Evolutionary conservation across 2,888 invertebrate genomes (phyloP).

Genomic region (Ernsta delagoae): DNA sequence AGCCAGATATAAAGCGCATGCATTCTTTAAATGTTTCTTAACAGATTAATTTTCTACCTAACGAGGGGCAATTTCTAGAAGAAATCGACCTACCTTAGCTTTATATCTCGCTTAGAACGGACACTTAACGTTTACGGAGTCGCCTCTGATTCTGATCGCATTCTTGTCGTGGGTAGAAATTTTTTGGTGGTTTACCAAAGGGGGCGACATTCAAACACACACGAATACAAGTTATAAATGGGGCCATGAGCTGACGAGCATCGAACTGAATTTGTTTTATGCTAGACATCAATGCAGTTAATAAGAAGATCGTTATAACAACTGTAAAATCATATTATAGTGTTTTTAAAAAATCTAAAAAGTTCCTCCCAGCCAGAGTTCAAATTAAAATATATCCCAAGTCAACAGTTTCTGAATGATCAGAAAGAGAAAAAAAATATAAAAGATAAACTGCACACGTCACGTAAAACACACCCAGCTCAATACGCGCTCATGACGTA

Average conservation of each 20-base stretch:
- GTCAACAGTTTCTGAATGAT: neutral
- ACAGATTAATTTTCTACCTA: slow-evolving; percentile 52
- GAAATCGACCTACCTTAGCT: slow-evolving; percentile 60
- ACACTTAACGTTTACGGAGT: slow-evolving; percentile 72
- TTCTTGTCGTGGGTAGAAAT: slow-evolving; percentile 48
- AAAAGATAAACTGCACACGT: slow-evolving; percentile 15
- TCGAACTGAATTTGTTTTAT: slow-evolving; percentile 24
- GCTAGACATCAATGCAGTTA: slow-evolving; percentile 13
- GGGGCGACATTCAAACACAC: slow-evolving; percentile 68
- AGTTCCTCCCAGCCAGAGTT: slow-evolving; percentile 35
- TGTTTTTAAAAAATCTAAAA: too few species aligned
- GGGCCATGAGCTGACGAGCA: slow-evolving; percentile 50
- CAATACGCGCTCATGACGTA: slow-evolving; percentile 36
- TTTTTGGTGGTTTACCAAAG: slow-evolving; percentile 43
- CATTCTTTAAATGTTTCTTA: slow-evolving; percentile 78
- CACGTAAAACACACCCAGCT: slow-evolving; percentile 20
- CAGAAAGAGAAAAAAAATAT: neutral
- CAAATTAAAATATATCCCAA: slow-evolving; percentile 16
- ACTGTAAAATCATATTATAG: neutral
- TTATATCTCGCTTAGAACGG: slow-evolving; percentile 82
- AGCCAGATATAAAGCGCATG: slow-evolving; percentile 84
- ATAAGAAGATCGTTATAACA: neutral
- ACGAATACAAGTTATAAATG: slow-evolving; percentile 48
- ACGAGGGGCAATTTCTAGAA: slow-evolving; percentile 51
- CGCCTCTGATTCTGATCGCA: slow-evolving; percentile 78